A percentile compares a stretch with the other conserved stretches of the same genome.
Evolutionary conservation across 1,140 invertebrate genomes (phyloP).

Genomic region (Drosophila nigromelanica): DNA sequence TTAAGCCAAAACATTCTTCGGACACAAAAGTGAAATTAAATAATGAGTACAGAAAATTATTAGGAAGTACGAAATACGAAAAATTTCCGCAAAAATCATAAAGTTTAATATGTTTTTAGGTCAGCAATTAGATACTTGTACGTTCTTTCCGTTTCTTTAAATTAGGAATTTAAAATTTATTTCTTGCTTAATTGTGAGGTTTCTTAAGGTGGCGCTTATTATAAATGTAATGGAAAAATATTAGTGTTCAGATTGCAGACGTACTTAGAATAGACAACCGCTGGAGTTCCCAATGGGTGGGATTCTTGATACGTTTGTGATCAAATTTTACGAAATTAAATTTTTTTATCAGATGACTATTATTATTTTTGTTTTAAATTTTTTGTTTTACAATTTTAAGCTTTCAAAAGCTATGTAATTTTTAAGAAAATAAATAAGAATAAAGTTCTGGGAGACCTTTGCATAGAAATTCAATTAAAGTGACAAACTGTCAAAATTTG

Average conservation of each 20-base stretch:
- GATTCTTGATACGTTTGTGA: neutral
- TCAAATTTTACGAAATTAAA: neutral
- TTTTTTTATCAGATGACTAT: neutral
- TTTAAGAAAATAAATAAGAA: conserved; percentile 3
- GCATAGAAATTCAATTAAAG: conserved; percentile 75
- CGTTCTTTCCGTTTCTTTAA: neutral
- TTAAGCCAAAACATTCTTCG: conserved; percentile 4
- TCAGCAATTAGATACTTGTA: conserved; percentile 17
- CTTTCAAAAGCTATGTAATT: conserved; percentile 14
- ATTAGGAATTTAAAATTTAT: neutral
- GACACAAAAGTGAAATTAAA: conserved; percentile 30
- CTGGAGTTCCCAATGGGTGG: too few species aligned
- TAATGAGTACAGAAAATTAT: conserved; percentile 22
- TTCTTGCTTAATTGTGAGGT: neutral
- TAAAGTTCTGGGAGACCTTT: conserved; percentile 23
- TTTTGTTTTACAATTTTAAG: neutral
- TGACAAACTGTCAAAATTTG: conserved; percentile 77
- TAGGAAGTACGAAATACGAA: conserved; percentile 4
- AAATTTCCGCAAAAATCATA: conserved; percentile 15
- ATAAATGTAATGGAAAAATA: neutral
- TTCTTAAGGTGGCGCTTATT: neutral
- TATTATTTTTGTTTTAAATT: neutral
- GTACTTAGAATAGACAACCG: too few species aligned
- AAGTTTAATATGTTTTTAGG: conserved; percentile 34
- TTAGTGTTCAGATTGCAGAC: neutral